Base-by-base conservation (phyloP, 2,113 vertebrate species). In the Collichthys lucidus region DNA sequence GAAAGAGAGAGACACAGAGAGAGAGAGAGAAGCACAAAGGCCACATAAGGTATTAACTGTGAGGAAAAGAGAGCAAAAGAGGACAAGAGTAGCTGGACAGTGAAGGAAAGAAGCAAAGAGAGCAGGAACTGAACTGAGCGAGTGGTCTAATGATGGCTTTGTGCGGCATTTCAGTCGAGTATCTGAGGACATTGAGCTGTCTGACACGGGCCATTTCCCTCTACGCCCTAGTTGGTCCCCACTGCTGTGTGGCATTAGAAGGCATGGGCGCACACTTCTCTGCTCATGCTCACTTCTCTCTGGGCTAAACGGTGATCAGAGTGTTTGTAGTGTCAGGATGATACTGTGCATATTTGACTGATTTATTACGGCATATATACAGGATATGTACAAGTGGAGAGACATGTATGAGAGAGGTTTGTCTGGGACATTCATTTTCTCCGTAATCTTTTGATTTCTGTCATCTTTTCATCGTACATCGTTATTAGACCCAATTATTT, bases 191-290 rank as follows among this genome's bases (percentile, higher is more conserved):
- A 84, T 64, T 47, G 50, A 79, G 57, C 73, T 76, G 63, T 81
- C 61, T 84, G 65, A 81, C 67, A 53, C 8, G 49, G 77, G 29
- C 69, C 67, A 65, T 72, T 86, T 82, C 80, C 68, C 61, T 79
- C 59, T 42, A 40, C 11, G 65, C 86, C 83, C 66, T 62, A 46
- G 29, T 83, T 74, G 19, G 70, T 67, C 42, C 40, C 52, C 22
- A 47, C 55, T 55, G 66, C 20, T 4, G 4, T 50, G 40, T 84
- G 74, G 42, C 65, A 63, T 79, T 24, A 55, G 46, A 50, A 80
- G 29, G 9, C 52, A 64, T 53, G 12, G 61, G 55, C 49, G 74
- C 83, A 73, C 35, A 19, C 47, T 15, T 79, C 55, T n/a, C n/a
- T 66, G 63, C 40, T 79, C n/a, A 26, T 66, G 63, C 40, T 79